phyloP scores from a whole-genome alignment of 2,888 invertebrate genomes.

The Deroplatys truncata region DNA sequence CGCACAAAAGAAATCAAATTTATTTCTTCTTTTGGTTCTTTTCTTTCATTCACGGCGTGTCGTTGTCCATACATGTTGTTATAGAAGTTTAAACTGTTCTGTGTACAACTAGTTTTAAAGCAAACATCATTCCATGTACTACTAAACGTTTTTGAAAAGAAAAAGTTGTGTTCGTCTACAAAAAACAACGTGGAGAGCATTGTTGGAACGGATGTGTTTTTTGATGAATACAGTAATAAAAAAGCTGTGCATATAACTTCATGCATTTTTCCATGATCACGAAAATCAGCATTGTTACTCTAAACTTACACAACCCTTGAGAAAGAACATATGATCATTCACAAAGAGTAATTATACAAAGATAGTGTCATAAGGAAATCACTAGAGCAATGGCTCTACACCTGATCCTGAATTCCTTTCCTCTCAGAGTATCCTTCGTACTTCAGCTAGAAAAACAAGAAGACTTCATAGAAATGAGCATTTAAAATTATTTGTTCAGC shows the following conservation, averaged over 20 bases:
- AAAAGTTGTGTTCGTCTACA: constrained; percentile 31
- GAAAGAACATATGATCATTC: not conserved
- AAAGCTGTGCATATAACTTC: constrained; percentile 69
- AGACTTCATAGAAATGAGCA: not conserved
- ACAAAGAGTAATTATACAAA: not conserved
- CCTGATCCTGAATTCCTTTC: not conserved
- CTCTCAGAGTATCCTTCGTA: not conserved
- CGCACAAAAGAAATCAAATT: constrained; percentile 26
- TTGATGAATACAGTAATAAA: constrained; percentile 65
- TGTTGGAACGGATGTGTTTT: constrained; percentile 45
- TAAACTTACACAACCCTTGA: not conserved
- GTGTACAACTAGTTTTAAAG: constrained; percentile 26
- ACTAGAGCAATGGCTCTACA: no score
- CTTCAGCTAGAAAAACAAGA: not conserved
- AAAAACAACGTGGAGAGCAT: constrained; percentile 24
- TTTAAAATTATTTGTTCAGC: not conserved
- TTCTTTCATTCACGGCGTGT: constrained; percentile 17
- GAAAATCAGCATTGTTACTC: not conserved
- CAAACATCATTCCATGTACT: constrained; percentile 27
- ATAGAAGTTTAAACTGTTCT: constrained; percentile 28
- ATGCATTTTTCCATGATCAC: constrained; percentile 19
- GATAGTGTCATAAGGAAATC: no score
- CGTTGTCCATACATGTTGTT: constrained; percentile 31
- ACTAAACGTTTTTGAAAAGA: constrained; percentile 26
- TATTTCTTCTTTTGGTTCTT: constrained; percentile 1